These are phyloP conservation scores for Grallaria varia DNA, from an alignment of 2,113 vertebrate species.

Conservation along the genomic window DNA sequence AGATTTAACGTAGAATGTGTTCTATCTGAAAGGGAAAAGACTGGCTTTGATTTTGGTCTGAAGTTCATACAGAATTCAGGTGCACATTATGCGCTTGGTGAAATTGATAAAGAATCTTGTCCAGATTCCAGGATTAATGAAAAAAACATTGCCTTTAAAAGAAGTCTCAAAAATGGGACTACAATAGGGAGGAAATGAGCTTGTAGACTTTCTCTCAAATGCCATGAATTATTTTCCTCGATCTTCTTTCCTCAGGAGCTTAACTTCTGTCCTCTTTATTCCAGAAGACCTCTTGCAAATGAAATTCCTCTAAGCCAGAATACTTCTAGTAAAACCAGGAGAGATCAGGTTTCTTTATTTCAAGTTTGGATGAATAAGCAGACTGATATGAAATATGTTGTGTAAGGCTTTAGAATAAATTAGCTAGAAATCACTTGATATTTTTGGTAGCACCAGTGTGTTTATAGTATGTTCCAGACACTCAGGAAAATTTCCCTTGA, in stretches of 20 bases:
- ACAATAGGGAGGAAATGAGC: background rate
- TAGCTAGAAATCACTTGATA: slow-evolving; percentile 35
- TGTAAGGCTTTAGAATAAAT: slow-evolving; percentile 46
- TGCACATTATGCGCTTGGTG: background rate
- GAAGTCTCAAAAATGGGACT: background rate
- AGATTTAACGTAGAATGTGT: background rate
- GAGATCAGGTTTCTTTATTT: slow-evolving; percentile 39
- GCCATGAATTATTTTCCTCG: slow-evolving; percentile 11
- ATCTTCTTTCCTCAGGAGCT: slow-evolving; percentile 1
- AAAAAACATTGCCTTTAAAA: background rate
- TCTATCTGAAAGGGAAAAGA: background rate
- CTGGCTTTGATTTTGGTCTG: background rate
- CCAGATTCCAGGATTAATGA: background rate
- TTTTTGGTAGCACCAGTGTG: slow-evolving; percentile 44
- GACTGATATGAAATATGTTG: slow-evolving; percentile 43
- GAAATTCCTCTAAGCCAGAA: slow-evolving; percentile 15
- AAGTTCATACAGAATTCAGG: background rate
- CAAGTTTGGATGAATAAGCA: slow-evolving; percentile 33
- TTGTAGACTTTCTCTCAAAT: background rate
- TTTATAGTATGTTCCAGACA: slow-evolving; percentile 42
- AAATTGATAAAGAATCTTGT: background rate
- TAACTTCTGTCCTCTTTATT: slow-evolving; percentile 10
- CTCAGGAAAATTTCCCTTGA: slow-evolving; percentile 17
- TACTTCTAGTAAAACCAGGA: slow-evolving; percentile 31
- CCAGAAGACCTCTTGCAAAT: background rate